phyloP scores from a whole-genome alignment of 2,888 invertebrate species.

The Bombylius major region DNA sequence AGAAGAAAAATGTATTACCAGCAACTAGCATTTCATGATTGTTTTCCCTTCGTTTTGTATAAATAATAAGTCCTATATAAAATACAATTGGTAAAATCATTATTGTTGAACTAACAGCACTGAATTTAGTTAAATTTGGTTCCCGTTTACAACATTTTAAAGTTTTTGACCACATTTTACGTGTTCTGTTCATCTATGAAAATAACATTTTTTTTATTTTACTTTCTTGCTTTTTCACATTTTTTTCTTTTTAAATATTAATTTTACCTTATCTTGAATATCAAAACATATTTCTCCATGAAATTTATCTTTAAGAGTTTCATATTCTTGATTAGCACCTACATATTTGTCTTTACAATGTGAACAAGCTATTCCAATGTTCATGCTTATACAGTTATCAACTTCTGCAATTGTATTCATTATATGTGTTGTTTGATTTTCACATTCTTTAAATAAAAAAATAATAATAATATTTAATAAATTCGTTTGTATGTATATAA shows the following conservation, averaged over 20 bases:
- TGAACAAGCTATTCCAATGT: background rate
- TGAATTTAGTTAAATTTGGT: conserved; percentile 5
- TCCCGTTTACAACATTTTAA: conserved; percentile 10
- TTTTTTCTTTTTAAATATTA: background rate
- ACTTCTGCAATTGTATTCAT: background rate
- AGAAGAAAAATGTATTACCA: background rate
- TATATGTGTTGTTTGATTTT: background rate
- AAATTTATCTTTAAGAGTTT: background rate
- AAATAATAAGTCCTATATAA: conserved; percentile 3
- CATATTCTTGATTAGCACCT: background rate
- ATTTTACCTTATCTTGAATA: conserved; percentile 6
- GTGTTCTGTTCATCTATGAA: conserved; percentile 13
- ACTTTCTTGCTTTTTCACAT: no score
- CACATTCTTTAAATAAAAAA: background rate
- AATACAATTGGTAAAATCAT: conserved; percentile 5
- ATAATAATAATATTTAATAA: background rate
- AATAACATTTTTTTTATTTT: background rate
- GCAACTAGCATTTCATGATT: conserved; percentile 2
- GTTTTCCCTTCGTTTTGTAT: conserved; percentile 5
- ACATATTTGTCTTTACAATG: background rate
- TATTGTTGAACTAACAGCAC: background rate
- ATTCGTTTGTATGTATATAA: background rate
- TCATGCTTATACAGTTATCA: background rate
- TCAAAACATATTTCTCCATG: conserved; percentile 7
- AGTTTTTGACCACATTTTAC: conserved; percentile 10